Evolutionary conservation across 2,888 invertebrate genomes (phyloP), one percentile per base, ranked within the genome.

Genomic region (Dicycla oo): DNA sequence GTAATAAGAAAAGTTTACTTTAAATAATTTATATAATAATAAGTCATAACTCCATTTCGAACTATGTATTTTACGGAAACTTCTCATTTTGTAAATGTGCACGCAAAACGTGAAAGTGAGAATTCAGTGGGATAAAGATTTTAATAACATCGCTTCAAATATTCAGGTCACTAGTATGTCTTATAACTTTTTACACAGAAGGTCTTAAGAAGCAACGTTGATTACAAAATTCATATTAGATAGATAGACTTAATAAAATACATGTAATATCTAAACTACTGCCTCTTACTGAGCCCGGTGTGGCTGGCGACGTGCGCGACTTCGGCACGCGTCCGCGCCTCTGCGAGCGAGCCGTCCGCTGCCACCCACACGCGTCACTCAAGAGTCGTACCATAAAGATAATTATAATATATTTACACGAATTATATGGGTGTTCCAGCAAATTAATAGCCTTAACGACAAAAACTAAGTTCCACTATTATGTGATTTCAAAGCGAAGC

Each of bases 121-220:
- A 94, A 94, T 94, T 94, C 94, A 94, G 94, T 94, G 94, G 94
- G 94, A 93, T 93, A 92, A 92, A 84, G 94, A 92, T 92, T 91
- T 91, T 91, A 91, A 89, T 91, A 93, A 93, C 93, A 94, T 93
- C 93, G 94, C 94, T 94, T 93, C 94, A 93, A 94, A 94, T 93
- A 93, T 94, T 95, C 95, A 96, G 95, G 95, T 96, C 95, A 96
- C 95, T 95, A 95, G 95, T 96, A 94, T 94, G 95, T 95, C 94
- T 95, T 95, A 94, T 90, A 92, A 91, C 93, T 95, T 94, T 95
- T 94, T 95, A 95, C 93, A 95, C 93, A 95, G 94, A 94, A 78
- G 95, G 93, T 94, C 93, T 95, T 95, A 92, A 94, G 95, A 95
- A 95, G 95, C 95, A 93, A 96, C 94, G 95, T 94, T 93, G 94